Conservation (phyloP, 2,888 invertebrate species). For the Escarpia spicata region DNA sequence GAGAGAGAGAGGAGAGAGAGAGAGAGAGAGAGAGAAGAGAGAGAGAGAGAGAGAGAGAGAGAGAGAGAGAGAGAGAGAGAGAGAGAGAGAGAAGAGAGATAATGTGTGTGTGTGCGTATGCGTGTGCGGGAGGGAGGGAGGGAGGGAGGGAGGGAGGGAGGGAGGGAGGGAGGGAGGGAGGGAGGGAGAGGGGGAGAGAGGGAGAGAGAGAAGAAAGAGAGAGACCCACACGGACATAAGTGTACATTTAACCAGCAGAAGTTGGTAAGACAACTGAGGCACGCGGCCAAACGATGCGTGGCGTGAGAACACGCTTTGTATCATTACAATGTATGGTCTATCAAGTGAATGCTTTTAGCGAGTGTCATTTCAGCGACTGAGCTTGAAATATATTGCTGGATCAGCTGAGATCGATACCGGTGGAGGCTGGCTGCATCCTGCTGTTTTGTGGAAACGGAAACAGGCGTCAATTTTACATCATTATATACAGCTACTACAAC, state of each 20-base stretch:
- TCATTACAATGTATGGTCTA: slow-evolving; percentile 20
- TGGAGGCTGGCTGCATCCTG: not conserved
- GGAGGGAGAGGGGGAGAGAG: slow-evolving; percentile 20
- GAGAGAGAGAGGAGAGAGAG: slow-evolving; percentile 19
- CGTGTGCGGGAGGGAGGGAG: slow-evolving; percentile 29
- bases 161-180: not conserved
- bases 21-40: not conserved
- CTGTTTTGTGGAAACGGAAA: not conserved
- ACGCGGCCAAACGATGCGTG: not conserved
- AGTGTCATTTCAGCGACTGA: not conserved
- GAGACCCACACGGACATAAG: not conserved
- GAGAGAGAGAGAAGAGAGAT: slow-evolving; percentile 32
- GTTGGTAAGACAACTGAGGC: not conserved
- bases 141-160: slow-evolving; percentile 28
- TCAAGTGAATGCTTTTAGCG: not conserved
- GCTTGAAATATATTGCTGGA: not conserved
- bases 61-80: slow-evolving; percentile 30
- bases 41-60: slow-evolving; percentile 29
- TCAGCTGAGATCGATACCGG: not conserved
- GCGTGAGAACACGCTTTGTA: not conserved
- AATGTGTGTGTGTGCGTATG: too few relatives aligned
- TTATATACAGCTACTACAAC: not conserved
- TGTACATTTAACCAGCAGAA: not conserved
- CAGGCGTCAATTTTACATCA: slow-evolving; percentile 4
- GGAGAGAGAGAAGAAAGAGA: slow-evolving; percentile 20